Evolutionary conservation across 2,888 invertebrate genomes (phyloP), one percentile per base, ranked within the genome.

Genomic region (Polyploca ridens): DNA sequence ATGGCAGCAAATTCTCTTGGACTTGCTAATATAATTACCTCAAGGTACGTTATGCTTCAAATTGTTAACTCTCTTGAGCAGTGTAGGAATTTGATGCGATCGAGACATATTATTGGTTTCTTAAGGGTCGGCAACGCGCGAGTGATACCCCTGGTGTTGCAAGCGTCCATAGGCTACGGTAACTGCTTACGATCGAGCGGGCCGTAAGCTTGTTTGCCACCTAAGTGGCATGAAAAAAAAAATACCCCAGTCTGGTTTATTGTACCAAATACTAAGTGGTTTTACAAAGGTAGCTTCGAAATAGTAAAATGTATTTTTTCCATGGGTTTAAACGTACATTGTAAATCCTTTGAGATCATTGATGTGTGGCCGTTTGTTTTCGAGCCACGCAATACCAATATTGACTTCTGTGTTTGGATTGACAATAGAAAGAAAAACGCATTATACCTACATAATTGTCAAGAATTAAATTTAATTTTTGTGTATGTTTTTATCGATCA

Each of bases 231-330:
- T n/a, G n/a, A n/a, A n/a, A n/a, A n/a, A n/a, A n/a, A n/a, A n/a
- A n/a, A n/a, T n/a, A n/a, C n/a, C n/a, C n/a, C n/a, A n/a, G 27
- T 27, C 27, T 72, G 83, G 81, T 82, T 82, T 81, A 80, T 81
- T 66, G 71, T 79, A 77, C 75, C 60, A 41, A 38, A 38, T 16
- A 60, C n/a, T 16, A 7, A 65, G 66, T 75, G 76, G 81, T 79
- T 72, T 73, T 72, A 81, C 75, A 69, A 75, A 76, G 81, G 75
- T 75, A 74, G 74, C 76, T 71, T 85, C 83, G 83, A 85, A 87
- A 89, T 88, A 7, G 5, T 86, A n/a, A n/a, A n/a, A n/a, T n/a
- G n/a, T n/a, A 89, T 87, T 87, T 79, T 80, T 85, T 85, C 80
- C 81, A 74, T 73, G 75, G 77, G 58, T 38, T 10, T 38, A 41